Conservation (phyloP, 64 coral and sea anemone species). For the Porites australiensis region DNA sequence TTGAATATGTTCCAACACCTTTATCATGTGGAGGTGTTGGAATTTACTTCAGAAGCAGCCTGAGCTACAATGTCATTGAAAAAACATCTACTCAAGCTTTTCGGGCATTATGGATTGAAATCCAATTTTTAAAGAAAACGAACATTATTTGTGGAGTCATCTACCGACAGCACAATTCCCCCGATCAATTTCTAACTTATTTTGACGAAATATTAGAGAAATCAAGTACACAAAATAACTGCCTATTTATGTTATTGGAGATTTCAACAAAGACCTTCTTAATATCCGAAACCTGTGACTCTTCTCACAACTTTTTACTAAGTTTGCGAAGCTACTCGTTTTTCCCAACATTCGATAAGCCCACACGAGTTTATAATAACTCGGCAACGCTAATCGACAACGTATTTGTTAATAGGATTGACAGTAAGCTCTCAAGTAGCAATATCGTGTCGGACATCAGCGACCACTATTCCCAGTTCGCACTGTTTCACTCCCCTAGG, state of each 20-base stretch:
- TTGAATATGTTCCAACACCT: slow-evolving; percentile 65
- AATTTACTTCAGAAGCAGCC: not conserved
- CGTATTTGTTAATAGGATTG: not conserved
- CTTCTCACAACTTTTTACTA: too few relatives aligned
- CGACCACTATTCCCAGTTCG: slow-evolving; percentile 4
- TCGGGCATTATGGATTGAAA: slow-evolving; percentile 44
- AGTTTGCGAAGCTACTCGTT: too few relatives aligned
- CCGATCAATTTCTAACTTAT: slow-evolving; percentile 32
- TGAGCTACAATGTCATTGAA: slow-evolving; percentile 44
- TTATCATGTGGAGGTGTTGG: slow-evolving; percentile 27
- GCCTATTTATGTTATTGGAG: too few relatives aligned
- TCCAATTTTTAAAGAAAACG: slow-evolving; percentile 23
- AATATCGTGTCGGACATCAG: not conserved
- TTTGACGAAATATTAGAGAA: not conserved
- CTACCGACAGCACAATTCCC: slow-evolving; percentile 51
- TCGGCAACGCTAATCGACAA: too few relatives aligned
- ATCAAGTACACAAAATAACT: not conserved
- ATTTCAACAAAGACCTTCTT: too few relatives aligned
- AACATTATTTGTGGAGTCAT: slow-evolving; percentile 36
- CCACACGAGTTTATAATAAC: too few relatives aligned
- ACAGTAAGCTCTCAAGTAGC: not conserved
- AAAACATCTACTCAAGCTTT: slow-evolving; percentile 36
- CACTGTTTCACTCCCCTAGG: not conserved
- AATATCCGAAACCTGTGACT: too few relatives aligned
- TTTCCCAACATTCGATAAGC: too few relatives aligned